These are phyloP conservation scores for Dendrolimus kikuchii DNA, from an alignment of 1,140 invertebrate genomes.

Conservation along the genomic window DNA sequence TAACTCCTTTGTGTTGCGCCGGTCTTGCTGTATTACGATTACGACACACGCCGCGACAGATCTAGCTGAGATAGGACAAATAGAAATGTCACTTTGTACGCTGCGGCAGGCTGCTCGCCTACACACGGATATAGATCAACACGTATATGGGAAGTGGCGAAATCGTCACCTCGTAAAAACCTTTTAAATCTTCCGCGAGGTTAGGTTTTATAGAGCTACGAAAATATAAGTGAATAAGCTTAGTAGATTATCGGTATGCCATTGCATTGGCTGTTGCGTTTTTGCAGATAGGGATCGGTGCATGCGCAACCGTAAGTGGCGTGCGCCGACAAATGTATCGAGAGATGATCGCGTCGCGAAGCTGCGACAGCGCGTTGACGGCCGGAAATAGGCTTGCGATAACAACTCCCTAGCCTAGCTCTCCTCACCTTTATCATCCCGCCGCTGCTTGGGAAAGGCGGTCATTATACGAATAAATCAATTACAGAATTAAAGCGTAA, in stretches of 20 bases:
- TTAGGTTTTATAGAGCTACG: neutral
- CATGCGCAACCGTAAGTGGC: constrained; percentile 36
- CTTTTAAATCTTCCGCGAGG: neutral
- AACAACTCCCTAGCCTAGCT: constrained; percentile 55
- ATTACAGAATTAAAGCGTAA: constrained; percentile 27
- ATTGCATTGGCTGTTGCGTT: constrained; percentile 40
- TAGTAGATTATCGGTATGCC: constrained; percentile 58
- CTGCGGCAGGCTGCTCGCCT: constrained; percentile 35
- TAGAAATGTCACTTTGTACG: constrained; percentile 66
- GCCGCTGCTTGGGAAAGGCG: constrained; percentile 47
- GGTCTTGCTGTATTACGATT: constrained; percentile 53
- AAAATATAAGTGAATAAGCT: constrained; percentile 13
- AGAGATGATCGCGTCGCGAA: constrained; percentile 44
- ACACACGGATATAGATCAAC: constrained; percentile 30
- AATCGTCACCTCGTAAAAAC: constrained; percentile 26
- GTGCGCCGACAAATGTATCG: constrained; percentile 66
- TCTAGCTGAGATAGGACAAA: constrained; percentile 58
- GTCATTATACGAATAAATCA: constrained; percentile 64
- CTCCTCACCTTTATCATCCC: constrained; percentile 53
- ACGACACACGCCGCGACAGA: constrained; percentile 57
- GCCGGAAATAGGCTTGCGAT: constrained; percentile 65
- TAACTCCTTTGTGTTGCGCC: constrained; percentile 56
- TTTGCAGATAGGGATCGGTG: constrained; percentile 46
- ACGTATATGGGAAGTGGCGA: constrained; percentile 33
- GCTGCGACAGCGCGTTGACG: constrained; percentile 48